Evolutionary conservation across 1,140 invertebrate genomes (phyloP).

Genomic region (Philotrypesis tridentata): DNA sequence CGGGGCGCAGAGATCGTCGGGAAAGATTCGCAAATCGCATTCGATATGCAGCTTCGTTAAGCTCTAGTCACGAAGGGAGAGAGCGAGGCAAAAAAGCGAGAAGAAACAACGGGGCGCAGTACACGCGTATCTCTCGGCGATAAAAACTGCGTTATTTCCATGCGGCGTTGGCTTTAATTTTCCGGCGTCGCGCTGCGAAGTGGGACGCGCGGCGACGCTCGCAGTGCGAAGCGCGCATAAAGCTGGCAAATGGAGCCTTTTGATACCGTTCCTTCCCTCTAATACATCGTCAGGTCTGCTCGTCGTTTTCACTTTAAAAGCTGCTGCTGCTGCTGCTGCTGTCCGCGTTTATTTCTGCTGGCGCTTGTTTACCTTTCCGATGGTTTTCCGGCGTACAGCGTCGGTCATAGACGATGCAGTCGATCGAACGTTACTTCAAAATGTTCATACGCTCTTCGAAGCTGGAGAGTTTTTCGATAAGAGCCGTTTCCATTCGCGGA

Average conservation of each 20-base stretch:
- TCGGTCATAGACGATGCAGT: not conserved
- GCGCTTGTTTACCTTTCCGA: not conserved
- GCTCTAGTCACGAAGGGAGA: not conserved
- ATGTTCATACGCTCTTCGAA: not conserved
- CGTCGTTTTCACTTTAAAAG: not conserved
- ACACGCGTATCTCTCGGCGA: not conserved
- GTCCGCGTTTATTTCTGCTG: not conserved
- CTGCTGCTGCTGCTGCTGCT: too few species aligned
- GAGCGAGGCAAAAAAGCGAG: not conserved
- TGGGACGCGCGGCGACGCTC: not conserved
- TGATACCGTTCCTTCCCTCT: not conserved
- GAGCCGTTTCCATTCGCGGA: not conserved
- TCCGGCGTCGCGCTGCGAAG: not conserved
- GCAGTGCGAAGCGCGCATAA: not conserved
- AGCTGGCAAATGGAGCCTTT: not conserved
- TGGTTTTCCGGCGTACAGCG: not conserved
- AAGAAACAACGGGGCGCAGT: not conserved
- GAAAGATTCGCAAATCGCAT: not conserved
- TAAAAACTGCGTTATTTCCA: constrained; percentile 16
- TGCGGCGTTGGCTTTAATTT: constrained; percentile 8
- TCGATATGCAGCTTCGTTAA: not conserved
- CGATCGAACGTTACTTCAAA: not conserved
- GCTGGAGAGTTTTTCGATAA: not conserved
- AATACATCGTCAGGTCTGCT: not conserved
- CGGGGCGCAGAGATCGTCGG: too few species aligned